Conservation (phyloP, 2,113 vertebrate species). For the Forbesichthys agassizii region DNA sequence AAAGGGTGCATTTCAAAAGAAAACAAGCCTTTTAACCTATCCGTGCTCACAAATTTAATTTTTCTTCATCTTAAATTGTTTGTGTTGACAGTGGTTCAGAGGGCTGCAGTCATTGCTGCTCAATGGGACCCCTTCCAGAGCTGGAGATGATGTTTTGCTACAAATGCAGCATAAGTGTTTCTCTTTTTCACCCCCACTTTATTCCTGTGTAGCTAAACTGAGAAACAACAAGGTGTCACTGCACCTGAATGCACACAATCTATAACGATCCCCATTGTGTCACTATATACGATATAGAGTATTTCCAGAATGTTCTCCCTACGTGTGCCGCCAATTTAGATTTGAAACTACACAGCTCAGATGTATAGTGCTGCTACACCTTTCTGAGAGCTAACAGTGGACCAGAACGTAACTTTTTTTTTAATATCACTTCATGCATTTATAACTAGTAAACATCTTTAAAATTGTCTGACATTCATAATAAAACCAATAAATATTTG, state of each 20-base stretch:
- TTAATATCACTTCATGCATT: too few species aligned
- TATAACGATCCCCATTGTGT: conserved; percentile 20
- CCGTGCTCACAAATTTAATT: conserved; percentile 42
- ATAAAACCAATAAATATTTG: too few species aligned
- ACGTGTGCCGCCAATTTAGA: too few species aligned
- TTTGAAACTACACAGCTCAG: too few species aligned
- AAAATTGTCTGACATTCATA: too few species aligned
- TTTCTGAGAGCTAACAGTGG: too few species aligned
- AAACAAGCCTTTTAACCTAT: conserved; percentile 29
- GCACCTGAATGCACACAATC: conserved; percentile 30
- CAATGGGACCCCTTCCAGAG: neutral
- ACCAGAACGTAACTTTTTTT: too few species aligned
- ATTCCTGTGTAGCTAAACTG: neutral
- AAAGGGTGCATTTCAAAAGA: conserved; percentile 42
- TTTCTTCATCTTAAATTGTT: conserved; percentile 74
- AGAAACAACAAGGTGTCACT: conserved; percentile 13
- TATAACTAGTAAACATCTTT: too few species aligned
- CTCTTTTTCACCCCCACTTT: conserved; percentile 1
- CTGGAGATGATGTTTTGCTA: conserved; percentile 24
- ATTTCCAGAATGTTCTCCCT: neutral
- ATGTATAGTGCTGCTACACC: too few species aligned
- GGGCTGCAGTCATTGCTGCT: conserved; percentile 1
- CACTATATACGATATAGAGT: neutral
- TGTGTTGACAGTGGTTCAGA: conserved; percentile 39
- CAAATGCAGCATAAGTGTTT: conserved; percentile 9